These are phyloP conservation scores for Polydesmus complanatus DNA, from an alignment of 2,888 invertebrate genomes.

Conservation along the genomic window DNA sequence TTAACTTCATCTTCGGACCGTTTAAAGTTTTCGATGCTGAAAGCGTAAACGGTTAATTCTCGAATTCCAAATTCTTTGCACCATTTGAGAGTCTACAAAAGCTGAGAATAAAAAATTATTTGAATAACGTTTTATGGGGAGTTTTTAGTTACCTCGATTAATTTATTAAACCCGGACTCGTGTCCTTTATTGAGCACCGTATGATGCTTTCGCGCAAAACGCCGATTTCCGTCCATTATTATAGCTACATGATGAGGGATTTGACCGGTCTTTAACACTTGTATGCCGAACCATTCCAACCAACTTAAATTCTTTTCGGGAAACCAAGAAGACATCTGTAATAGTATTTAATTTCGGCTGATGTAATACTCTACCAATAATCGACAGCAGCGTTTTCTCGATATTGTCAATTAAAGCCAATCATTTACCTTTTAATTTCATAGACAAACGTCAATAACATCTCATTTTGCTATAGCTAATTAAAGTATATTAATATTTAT, in stretches of 20 bases:
- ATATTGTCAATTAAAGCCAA: too few species aligned
- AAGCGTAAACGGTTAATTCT: constrained; percentile 96
- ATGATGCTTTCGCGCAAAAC: constrained; percentile 70
- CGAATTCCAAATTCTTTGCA: constrained; percentile 78
- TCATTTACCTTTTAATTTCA: too few species aligned
- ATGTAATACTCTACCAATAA: too few species aligned
- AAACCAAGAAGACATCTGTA: background rate
- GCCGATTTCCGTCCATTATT: constrained; percentile 96
- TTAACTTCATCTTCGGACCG: constrained; percentile 77
- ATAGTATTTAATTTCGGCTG: too few species aligned
- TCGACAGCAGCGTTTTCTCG: too few species aligned
- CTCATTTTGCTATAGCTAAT: too few species aligned
- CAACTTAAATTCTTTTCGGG: constrained; percentile 25
- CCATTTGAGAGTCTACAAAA: constrained; percentile 56
- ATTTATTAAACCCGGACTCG: constrained; percentile 61
- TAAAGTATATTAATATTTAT: too few species aligned
- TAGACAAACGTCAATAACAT: too few species aligned
- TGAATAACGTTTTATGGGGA: background rate
- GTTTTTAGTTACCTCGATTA: constrained; percentile 41
- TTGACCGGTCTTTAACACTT: constrained; percentile 61
- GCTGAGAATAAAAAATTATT: background rate
- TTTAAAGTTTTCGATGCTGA: constrained; percentile 98
- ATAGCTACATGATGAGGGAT: constrained; percentile 87
- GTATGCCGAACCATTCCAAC: constrained; percentile 57
- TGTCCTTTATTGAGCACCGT: constrained; percentile 69